Evolutionary conservation across 2,797 vertebrate species (phyloP).

Genomic region (Xiphorhynchus erythropygius): DNA sequence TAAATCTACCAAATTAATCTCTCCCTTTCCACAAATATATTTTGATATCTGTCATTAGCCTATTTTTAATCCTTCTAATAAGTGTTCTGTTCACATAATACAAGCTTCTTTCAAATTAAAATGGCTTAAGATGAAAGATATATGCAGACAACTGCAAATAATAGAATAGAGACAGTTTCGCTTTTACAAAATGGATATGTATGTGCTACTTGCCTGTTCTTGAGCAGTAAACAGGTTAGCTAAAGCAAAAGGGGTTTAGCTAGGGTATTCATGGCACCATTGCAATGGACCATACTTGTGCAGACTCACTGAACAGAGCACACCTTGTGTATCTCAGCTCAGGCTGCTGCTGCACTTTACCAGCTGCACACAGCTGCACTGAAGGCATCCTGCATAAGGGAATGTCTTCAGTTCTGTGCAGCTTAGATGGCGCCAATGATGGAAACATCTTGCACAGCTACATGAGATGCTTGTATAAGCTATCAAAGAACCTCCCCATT

Average conservation of each 20-base stretch:
- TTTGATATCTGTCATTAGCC: neutral
- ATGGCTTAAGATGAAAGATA: neutral
- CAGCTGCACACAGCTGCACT: neutral
- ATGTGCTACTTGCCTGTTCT: neutral
- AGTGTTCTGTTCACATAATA: neutral
- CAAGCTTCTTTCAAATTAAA: neutral
- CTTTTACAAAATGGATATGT: neutral
- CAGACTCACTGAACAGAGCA: accelerated
- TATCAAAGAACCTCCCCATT: neutral
- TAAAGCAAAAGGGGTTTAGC: neutral
- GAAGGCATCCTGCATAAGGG: neutral
- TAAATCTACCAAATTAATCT: constrained; percentile 19
- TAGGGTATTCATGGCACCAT: neutral
- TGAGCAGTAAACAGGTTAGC: neutral
- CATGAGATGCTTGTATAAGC: neutral
- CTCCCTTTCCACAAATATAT: neutral
- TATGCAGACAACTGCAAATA: neutral
- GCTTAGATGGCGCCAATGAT: neutral
- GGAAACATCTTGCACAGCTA: neutral
- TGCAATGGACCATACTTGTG: neutral
- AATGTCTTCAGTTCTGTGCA: neutral
- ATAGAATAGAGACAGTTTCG: neutral
- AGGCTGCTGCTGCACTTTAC: neutral
- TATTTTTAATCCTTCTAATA: constrained; percentile 7
- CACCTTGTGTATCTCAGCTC: accelerated